Conservation (phyloP, 2,113 vertebrate genomes). For the Mixornis gularis region DNA sequence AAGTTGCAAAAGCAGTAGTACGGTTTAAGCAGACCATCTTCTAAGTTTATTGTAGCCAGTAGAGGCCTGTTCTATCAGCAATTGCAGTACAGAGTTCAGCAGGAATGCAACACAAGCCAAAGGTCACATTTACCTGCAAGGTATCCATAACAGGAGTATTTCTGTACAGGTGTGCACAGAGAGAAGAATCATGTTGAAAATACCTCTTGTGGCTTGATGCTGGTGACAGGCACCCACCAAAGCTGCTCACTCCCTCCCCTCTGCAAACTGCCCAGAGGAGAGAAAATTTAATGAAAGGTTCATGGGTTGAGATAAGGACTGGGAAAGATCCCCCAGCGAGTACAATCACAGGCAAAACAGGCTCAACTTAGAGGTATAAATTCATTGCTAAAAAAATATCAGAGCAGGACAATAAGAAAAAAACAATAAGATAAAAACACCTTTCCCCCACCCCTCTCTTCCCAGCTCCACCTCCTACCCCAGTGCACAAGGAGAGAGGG, state of each 20-base stretch:
- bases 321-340: background rate
- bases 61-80: background rate
- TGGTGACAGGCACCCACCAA: background rate
- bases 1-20: background rate
- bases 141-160: background rate
- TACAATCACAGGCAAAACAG: background rate
- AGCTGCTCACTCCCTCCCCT: rapidly evolving
- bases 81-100: background rate
- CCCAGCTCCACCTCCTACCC: no score
- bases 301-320: background rate
- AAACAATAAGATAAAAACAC: no score
- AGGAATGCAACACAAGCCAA: background rate
- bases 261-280: background rate
- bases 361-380: background rate
- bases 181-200: background rate
- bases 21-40: background rate
- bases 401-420: background rate
- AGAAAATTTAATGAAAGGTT: background rate
- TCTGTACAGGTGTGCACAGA: background rate
- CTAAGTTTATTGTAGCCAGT: background rate
- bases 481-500: background rate
- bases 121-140: background rate
- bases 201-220: background rate
- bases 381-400: background rate
- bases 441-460: background rate